Evolutionary conservation across 2,797 vertebrate species (phyloP), one percentile per base, ranked within the genome.

Genomic region (Gadopsis marmoratus): DNA sequence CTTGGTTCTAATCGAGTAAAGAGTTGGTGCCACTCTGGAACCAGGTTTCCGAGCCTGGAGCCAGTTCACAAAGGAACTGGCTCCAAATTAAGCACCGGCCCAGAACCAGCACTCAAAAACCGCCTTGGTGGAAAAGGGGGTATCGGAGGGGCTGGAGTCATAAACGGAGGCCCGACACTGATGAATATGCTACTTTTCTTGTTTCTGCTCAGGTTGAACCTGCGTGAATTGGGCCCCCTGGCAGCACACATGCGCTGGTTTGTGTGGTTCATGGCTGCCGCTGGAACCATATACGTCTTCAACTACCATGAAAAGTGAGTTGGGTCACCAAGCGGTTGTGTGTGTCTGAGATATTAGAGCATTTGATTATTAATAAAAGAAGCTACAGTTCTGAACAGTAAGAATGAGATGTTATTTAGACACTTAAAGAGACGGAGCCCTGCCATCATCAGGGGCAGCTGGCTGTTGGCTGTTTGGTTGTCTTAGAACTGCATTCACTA

Each of bases 241-340:
- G 98, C 98, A 0, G 96, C 96, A 78, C 97, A 99, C 89, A 99
- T 99, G 98, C 96, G 98, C 85, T 99, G 98, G 98, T 98, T 99
- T 81, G 97, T 99, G 82, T 99, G 98, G 98, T 92, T 99, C 78
- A 99, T 99, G 98, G 98, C 98, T 80, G 97, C 96, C 68, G 97
- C 97, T 65, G 98, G 98, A 89, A 98, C 97, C 48, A 90, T 97
- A 86, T 99, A 99, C 55, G 98, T 99, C 84, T 98, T 99, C 94
- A 96, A 97, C 85, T 99, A 98, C 83, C 98, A 99, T 71, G 98
- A 99, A 91, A 98, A 95, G 98, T 99, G 94, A 95, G 97, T 87
- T 60, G 37, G 37, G 8, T 48, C 41, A 0, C 26, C 4, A 0
- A 7, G 4, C 4, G 1, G 0, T 1, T 48, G 19, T 45, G 26